Conservation (phyloP, 2,797 vertebrate species). For the Sebastes vulpes region DNA sequence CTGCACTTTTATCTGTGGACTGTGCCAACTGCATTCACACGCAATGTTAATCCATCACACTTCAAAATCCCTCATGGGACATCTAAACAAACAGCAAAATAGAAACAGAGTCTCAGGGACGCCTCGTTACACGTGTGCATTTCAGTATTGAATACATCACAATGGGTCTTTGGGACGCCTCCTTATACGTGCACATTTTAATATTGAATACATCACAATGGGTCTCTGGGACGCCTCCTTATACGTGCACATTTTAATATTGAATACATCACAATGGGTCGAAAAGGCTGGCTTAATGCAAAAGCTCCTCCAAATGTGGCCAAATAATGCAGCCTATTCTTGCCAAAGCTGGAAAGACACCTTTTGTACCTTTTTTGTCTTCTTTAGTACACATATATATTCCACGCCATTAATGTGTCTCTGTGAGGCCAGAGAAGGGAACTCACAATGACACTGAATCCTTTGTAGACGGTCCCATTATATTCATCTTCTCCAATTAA, state of each 20-base stretch:
- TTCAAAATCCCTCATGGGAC: constrained; percentile 53
- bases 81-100: constrained; percentile 33
- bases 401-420: neutral
- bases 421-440: neutral
- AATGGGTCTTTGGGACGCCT: neutral
- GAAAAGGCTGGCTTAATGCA: neutral
- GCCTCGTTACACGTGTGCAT: neutral
- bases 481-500: neutral
- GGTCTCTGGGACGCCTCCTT: neutral
- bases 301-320: neutral
- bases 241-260: neutral
- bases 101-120: neutral
- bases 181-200: neutral
- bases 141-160: neutral
- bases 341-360: neutral
- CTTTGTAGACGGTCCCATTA: too few relatives aligned
- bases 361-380: neutral
- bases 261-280: neutral
- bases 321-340: neutral
- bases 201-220: neutral
- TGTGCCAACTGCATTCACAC: constrained; percentile 56
- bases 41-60: constrained; percentile 64
- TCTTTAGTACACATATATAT: neutral
- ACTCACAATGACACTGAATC: neutral
- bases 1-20: constrained; percentile 57